A percentile compares a stretch with the other conserved stretches of the same genome.
phyloP scores from a whole-genome alignment of 2,797 vertebrate species.

The Dromococcyx pavoninus region DNA sequence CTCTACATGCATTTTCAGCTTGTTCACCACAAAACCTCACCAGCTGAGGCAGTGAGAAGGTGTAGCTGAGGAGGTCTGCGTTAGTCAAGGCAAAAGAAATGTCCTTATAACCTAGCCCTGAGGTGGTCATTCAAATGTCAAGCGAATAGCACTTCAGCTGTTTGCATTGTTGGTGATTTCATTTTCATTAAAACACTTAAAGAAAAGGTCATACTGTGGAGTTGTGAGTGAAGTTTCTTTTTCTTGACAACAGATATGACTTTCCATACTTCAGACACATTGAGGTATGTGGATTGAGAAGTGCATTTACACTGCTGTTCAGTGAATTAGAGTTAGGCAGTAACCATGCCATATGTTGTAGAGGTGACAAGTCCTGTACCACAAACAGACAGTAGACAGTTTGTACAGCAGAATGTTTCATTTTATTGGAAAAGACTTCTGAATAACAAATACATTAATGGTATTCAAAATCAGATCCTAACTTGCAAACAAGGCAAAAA shows the following conservation, averaged over 20 bases:
- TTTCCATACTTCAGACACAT: background rate
- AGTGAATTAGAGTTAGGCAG: background rate
- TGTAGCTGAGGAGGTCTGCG: background rate
- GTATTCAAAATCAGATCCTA: background rate
- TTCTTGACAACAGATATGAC: background rate
- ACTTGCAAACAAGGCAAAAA: conserved; percentile 10
- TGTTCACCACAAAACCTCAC: background rate
- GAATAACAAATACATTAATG: background rate
- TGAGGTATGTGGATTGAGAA: background rate
- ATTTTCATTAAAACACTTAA: background rate
- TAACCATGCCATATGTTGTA: background rate
- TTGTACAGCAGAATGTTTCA: background rate
- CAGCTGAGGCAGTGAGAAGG: background rate
- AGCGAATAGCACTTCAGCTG: background rate
- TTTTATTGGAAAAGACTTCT: background rate
- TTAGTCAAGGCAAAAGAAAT: background rate
- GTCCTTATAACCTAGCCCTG: background rate
- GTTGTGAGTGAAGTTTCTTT: background rate
- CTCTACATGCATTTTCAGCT: background rate
- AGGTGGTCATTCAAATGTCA: background rate
- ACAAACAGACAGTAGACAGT: background rate
- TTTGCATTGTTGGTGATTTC: background rate
- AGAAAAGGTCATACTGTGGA: background rate
- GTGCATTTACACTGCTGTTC: background rate
- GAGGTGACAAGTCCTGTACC: background rate